A percentile compares a stretch with the other conserved stretches of the same genome.
phyloP scores from a whole-genome alignment of 2,797 vertebrate species.

The Ctenopoma kingsleyae region DNA sequence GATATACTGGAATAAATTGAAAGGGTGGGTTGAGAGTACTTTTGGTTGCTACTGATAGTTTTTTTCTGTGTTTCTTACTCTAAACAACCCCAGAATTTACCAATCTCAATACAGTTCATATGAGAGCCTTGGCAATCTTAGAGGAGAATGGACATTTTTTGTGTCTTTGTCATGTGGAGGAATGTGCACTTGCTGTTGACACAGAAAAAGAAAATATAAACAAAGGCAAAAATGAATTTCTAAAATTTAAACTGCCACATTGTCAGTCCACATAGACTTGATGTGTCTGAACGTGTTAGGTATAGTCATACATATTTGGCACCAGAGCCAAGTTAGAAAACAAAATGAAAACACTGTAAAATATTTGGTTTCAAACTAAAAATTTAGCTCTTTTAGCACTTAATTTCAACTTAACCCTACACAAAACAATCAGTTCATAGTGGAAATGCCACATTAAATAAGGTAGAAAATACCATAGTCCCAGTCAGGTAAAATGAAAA shows the following conservation, averaged over 20 bases:
- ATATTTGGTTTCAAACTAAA: slow-evolving; percentile 66
- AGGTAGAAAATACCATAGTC: slow-evolving; percentile 20
- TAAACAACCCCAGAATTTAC: slow-evolving; percentile 13
- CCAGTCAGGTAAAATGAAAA: slow-evolving; percentile 22
- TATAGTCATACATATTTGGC: slow-evolving; percentile 55
- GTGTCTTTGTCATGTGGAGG: slow-evolving; percentile 69
- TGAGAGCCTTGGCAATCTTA: slow-evolving; percentile 79
- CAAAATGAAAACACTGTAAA: slow-evolving; percentile 24
- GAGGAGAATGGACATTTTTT: slow-evolving; percentile 78
- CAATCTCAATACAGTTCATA: slow-evolving; percentile 42
- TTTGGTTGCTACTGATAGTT: slow-evolving; percentile 19
- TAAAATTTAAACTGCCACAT: slow-evolving; percentile 52
- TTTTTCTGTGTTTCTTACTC: slow-evolving; percentile 23
- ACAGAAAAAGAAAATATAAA: slow-evolving; percentile 75
- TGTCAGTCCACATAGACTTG: slow-evolving; percentile 57
- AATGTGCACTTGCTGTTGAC: slow-evolving; percentile 82
- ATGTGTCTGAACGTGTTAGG: slow-evolving; percentile 57
- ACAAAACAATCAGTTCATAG: slow-evolving; percentile 15
- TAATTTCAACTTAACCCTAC: slow-evolving; percentile 32
- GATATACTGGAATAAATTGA: slow-evolving; percentile 44
- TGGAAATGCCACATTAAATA: slow-evolving; percentile 15
- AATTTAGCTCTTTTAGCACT: slow-evolving; percentile 1
- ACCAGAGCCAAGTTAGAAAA: slow-evolving; percentile 34
- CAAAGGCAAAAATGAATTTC: slow-evolving; percentile 62
- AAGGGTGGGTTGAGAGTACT: slow-evolving; percentile 15